phyloP scores from a whole-genome alignment of 2,113 vertebrate genomes.

The Helogale parvula region DNA sequence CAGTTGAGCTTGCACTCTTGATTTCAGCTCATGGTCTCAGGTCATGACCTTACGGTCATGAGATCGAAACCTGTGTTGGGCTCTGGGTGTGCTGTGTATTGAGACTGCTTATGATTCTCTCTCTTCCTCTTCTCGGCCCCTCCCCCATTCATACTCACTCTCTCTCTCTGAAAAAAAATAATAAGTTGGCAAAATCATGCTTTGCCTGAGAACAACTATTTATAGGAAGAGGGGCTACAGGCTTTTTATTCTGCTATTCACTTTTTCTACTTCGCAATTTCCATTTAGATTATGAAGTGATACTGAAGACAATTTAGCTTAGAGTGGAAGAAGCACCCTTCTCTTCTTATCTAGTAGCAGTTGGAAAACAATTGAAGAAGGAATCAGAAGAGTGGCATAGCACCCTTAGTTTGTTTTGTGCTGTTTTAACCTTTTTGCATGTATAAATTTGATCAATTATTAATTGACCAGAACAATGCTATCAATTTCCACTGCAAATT shows the following conservation, averaged over 20 bases:
- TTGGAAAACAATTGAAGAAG: not conserved
- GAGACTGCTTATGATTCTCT: too few species aligned
- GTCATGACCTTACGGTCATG: too few species aligned
- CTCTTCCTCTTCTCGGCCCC: too few species aligned
- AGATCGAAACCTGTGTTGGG: too few species aligned
- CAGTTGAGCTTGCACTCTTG: too few species aligned
- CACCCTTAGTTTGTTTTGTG: not conserved
- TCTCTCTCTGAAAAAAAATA: too few species aligned
- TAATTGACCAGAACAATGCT: not conserved
- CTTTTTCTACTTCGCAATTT: constrained; percentile 5
- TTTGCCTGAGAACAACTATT: not conserved
- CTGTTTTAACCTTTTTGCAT: not conserved
- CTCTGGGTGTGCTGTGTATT: too few species aligned
- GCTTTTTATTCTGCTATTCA: not conserved
- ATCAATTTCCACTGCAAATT: not conserved
- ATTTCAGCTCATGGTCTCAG: too few species aligned
- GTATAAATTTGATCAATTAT: not conserved
- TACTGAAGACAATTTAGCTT: not conserved
- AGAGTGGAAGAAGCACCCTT: not conserved
- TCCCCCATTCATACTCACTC: too few species aligned
- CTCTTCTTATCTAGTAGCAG: not conserved
- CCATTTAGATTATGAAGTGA: constrained; percentile 3
- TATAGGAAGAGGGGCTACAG: not conserved
- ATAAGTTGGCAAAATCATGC: not conserved
- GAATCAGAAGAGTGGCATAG: not conserved